Evolutionary conservation across 2,113 vertebrate genomes (phyloP).

Genomic region (Heterocephalus glaber): DNA sequence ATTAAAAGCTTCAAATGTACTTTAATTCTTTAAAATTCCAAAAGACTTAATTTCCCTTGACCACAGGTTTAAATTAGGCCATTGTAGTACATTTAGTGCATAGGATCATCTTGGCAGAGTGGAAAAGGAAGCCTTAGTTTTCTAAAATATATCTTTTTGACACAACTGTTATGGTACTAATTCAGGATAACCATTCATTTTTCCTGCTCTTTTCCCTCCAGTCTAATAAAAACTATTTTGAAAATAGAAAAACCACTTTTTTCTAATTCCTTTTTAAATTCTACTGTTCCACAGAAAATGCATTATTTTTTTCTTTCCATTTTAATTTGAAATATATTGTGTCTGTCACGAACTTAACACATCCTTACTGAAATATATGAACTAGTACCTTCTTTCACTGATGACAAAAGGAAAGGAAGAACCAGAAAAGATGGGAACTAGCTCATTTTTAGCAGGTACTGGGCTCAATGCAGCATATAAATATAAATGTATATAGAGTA

Average conservation of each 20-base stretch:
- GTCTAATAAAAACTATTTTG: background rate
- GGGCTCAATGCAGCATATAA: background rate
- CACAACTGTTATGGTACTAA: background rate
- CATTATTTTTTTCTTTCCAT: background rate
- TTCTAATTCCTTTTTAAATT: background rate
- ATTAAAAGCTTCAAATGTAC: background rate
- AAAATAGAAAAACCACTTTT: background rate
- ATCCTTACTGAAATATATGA: background rate
- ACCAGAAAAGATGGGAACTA: background rate
- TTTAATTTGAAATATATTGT: constrained; percentile 6
- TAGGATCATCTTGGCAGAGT: background rate
- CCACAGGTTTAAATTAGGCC: background rate
- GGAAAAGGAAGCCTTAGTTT: background rate
- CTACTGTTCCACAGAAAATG: background rate
- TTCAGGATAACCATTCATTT: background rate
- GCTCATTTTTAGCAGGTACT: background rate
- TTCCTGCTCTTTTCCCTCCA: background rate
- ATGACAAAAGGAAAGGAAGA: background rate
- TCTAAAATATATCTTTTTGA: background rate
- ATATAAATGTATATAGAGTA: background rate
- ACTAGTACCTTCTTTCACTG: background rate
- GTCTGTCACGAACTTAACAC: background rate
- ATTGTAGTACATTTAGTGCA: background rate
- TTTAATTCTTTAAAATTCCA: background rate
- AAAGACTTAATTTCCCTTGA: background rate